Evolutionary conservation across 2,797 vertebrate species (phyloP), one percentile per base, ranked within the genome.

Genomic region (Mus minutoides): DNA sequence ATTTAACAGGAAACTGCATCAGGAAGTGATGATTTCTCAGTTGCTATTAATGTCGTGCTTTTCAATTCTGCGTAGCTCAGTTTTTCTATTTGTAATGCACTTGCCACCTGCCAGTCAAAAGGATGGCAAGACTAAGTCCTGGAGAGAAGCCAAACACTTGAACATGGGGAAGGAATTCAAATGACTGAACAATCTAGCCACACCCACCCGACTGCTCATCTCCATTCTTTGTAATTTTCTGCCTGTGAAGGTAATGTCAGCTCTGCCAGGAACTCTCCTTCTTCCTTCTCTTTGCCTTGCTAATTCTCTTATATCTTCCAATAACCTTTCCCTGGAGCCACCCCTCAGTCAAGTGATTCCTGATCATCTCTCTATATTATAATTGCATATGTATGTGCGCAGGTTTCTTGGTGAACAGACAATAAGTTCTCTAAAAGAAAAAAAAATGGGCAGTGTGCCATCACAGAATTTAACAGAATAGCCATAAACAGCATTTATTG

Each of bases 1-100:
- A 85, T 92, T 87, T 43, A 92, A 94, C 87, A 73, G 19, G 34
- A 95, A 94, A 9, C 62, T 75, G 24, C 46, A 84, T 76, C 60
- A 56, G 67, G 19, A 92, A 88, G 14, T n/a, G 62, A 31, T 34
- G 19, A 17, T 54, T 88, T 94, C 92, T 87, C 49, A 93, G 46
- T 52, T 94, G 10, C 80, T 88, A 6, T n/a, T 77, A 83, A 92
- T 40, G 83, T 84, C 76, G n/a, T 75, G 37, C 88, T 31, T 88
- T 90, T 95, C 54, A 60, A 19, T 78, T 88, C 69, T 77, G 58
- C 21, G 64, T 83, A 90, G n/a, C 43, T 91, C 58, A 77, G 56
- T 88, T 96, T 92, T 54, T 76, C 64, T 67, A 46, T 85, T 40
- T 77, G 29, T 90, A 94, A 92, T 58, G 24, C 37, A 90, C 29